Evolutionary conservation across 2,888 invertebrate genomes (phyloP).

Genomic region (Thera obeliscata): DNA sequence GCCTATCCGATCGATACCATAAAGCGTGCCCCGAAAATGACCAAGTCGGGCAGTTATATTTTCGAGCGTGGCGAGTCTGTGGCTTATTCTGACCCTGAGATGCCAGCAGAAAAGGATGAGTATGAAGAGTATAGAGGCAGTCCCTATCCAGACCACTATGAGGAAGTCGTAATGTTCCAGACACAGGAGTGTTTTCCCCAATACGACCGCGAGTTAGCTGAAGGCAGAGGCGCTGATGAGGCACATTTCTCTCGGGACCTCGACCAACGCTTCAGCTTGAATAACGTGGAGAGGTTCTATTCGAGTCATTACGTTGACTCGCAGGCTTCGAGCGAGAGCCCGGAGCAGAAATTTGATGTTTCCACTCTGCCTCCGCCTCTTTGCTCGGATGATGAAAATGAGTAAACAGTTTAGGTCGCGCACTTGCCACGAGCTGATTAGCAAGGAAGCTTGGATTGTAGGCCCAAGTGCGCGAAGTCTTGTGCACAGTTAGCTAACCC

Average conservation of each 20-base stretch:
- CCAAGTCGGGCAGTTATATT: conserved; percentile 72
- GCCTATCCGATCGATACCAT: conserved; percentile 81
- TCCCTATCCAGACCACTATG: conserved; percentile 79
- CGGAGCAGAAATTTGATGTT: conserved; percentile 90
- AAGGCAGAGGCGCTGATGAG: conserved; percentile 53
- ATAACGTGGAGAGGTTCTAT: conserved; percentile 79
- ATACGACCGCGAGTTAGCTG: conserved; percentile 65
- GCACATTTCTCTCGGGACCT: conserved; percentile 71
- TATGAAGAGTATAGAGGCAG: conserved; percentile 77
- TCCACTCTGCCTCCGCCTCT: conserved; percentile 91
- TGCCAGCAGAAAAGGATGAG: conserved; percentile 74
- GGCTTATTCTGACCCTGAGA: conserved; percentile 75
- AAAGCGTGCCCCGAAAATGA: conserved; percentile 77
- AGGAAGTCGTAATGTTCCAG: conserved; percentile 75
- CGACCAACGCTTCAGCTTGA: conserved; percentile 78
- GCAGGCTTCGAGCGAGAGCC: conserved; percentile 87
- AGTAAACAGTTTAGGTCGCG: conserved; percentile 55
- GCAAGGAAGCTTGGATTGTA: not conserved
- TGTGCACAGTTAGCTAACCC: conserved; percentile 43
- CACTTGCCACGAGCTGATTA: conserved; percentile 23
- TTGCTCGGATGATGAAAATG: conserved; percentile 89
- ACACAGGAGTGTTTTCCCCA: conserved; percentile 80
- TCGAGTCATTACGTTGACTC: conserved; percentile 83
- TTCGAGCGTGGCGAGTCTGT: conserved; percentile 77
- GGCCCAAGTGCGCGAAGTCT: conserved; percentile 20